Evolutionary conservation across 2,888 invertebrate species (phyloP).

Genomic region (Yponomeuta cagnagella): DNA sequence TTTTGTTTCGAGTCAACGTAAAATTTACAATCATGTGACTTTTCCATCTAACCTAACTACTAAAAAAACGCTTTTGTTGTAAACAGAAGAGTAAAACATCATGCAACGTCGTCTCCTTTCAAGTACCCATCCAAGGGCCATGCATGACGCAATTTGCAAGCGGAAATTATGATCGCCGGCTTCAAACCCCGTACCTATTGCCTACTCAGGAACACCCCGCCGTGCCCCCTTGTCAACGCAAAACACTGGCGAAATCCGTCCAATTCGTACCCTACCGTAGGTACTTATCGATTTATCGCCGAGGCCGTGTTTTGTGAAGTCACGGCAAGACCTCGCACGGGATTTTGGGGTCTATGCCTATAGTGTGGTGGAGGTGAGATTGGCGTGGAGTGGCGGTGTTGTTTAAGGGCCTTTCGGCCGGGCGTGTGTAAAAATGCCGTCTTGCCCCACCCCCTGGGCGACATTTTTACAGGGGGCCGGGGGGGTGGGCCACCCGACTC

Average conservation of each 20-base stretch:
- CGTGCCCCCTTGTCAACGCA: slow-evolving; percentile 43
- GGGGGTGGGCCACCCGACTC: slow-evolving; percentile 51
- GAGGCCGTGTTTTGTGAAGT: slow-evolving; percentile 57
- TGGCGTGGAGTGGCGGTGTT: not conserved
- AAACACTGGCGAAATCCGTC: slow-evolving; percentile 62
- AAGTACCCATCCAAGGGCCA: not conserved
- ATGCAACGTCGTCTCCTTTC: not conserved
- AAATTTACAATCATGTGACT: too few relatives aligned
- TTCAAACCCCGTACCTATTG: slow-evolving; percentile 33
- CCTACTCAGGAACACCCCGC: slow-evolving; percentile 48
- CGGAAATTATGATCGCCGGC: slow-evolving; percentile 30
- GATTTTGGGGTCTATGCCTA: slow-evolving; percentile 27
- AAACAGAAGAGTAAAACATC: not conserved
- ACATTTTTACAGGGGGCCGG: slow-evolving; percentile 61
- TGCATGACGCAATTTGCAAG: not conserved
- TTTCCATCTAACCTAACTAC: too few relatives aligned
- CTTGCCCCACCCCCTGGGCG: slow-evolving; percentile 64
- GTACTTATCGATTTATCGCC: slow-evolving; percentile 72
- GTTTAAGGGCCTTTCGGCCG: slow-evolving; percentile 31
- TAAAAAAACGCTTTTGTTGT: not conserved
- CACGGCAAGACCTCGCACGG: slow-evolving; percentile 27
- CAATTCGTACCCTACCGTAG: slow-evolving; percentile 68
- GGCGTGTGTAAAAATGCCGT: slow-evolving; percentile 67
- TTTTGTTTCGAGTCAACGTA: too few relatives aligned
- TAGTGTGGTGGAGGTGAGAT: not conserved